Conservation (phyloP, 2,113 vertebrate species). For the Columbina picui region DNA sequence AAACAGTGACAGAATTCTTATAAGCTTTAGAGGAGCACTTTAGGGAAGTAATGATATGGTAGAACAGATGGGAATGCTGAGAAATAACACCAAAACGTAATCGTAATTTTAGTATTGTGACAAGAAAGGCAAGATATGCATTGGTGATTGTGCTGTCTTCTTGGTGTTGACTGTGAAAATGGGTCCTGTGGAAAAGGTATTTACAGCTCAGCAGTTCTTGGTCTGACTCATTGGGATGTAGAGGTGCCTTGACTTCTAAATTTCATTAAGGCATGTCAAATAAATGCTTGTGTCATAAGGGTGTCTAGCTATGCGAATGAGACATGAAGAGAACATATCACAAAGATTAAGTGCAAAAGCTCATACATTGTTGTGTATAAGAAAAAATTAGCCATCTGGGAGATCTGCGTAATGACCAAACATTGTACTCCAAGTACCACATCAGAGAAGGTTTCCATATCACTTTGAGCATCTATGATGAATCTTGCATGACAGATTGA, state of each 20-base stretch:
- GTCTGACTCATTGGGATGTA: neutral
- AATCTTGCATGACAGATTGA: neutral
- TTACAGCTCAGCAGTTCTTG: neutral
- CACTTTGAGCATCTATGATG: neutral
- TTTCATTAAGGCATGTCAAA: neutral
- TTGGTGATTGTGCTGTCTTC: neutral
- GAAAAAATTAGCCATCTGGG: neutral
- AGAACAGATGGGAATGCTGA: neutral
- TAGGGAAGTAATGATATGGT: neutral
- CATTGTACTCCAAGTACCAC: neutral
- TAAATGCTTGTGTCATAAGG: neutral
- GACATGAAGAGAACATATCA: neutral
- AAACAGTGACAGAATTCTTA: neutral
- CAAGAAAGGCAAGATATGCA: neutral
- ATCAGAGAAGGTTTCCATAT: neutral
- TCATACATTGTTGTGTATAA: rapidly evolving
- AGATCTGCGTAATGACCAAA: neutral
- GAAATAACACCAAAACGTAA: neutral
- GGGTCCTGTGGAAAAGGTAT: neutral
- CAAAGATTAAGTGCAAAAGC: neutral
- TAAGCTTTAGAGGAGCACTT: neutral
- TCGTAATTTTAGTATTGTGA: neutral
- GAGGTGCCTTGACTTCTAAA: neutral
- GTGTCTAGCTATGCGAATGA: neutral
- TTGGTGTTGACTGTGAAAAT: neutral